Evolutionary conservation across 2,797 vertebrate genomes (phyloP).

Genomic region (Fundulus diaphanus): DNA sequence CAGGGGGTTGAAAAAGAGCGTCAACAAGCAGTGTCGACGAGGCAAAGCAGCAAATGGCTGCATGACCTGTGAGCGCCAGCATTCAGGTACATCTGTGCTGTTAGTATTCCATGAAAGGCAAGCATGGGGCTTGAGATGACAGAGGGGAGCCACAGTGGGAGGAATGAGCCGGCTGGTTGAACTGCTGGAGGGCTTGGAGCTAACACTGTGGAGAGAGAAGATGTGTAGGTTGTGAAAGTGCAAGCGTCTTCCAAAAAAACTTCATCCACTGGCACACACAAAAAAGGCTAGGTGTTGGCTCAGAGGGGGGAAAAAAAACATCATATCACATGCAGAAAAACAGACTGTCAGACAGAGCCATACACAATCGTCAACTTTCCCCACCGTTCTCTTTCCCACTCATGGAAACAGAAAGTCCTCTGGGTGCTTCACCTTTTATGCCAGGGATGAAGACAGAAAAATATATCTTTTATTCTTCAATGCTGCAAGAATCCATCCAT

Average conservation of each 20-base stretch:
- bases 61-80: slow-evolving; percentile 24
- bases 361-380: not conserved
- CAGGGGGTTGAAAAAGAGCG: slow-evolving; percentile 2
- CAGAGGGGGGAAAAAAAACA: slow-evolving; percentile 22
- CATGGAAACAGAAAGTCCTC: slow-evolving; percentile 31
- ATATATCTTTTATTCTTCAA: slow-evolving; percentile 46
- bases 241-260: slow-evolving; percentile 42
- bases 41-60: slow-evolving; percentile 15
- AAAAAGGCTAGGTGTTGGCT: slow-evolving; percentile 27
- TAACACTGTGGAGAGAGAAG: slow-evolving; percentile 28
- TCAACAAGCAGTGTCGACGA: not conserved
- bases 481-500: slow-evolving; percentile 5
- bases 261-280: slow-evolving; percentile 45
- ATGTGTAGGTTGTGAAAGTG: slow-evolving; percentile 44
- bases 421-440: slow-evolving; percentile 36
- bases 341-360: slow-evolving; percentile 37
- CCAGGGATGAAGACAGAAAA: slow-evolving; percentile 41
- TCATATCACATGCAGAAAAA: slow-evolving; percentile 32
- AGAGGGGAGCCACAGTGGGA: slow-evolving; percentile 18
- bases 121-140: slow-evolving; percentile 40
- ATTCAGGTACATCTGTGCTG: slow-evolving; percentile 35
- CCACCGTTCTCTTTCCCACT: slow-evolving; percentile 11
- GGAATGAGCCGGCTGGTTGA: slow-evolving; percentile 22
- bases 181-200: slow-evolving; percentile 44
- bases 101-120: slow-evolving; percentile 51